phyloP scores from a whole-genome alignment of 2,797 vertebrate species.

The Borostomias antarcticus region DNA sequence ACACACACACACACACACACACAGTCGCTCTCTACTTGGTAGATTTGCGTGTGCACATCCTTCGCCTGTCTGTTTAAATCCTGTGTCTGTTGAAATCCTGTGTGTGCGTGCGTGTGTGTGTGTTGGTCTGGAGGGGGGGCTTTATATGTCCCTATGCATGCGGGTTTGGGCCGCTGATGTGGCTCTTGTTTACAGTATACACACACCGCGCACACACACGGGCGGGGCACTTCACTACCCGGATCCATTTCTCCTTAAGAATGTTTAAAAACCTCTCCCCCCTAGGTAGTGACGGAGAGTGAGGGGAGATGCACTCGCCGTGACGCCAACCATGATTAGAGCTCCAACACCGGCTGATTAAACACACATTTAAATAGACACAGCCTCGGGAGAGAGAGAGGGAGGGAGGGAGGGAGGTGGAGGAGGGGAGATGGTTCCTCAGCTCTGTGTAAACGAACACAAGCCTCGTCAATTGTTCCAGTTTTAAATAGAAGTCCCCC shows the following conservation, averaged over 20 bases:
- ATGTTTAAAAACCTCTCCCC: constrained; percentile 54
- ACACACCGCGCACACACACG: too few species aligned
- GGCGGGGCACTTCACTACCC: too few species aligned
- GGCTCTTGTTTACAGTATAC: too few species aligned
- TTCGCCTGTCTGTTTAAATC: not conserved
- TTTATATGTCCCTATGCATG: not conserved
- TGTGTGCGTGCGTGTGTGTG: not conserved
- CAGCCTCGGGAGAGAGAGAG: constrained; percentile 45
- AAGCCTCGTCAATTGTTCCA: constrained; percentile 61
- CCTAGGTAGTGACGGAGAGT: constrained; percentile 31
- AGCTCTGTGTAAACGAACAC: constrained; percentile 63
- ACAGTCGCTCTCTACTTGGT: too few species aligned
- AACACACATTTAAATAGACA: constrained; percentile 73
- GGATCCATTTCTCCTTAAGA: constrained; percentile 36
- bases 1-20: constrained; percentile 9
- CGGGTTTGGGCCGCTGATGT: not conserved
- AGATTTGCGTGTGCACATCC: too few species aligned
- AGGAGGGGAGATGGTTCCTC: constrained; percentile 35
- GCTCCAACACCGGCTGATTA: constrained; percentile 23
- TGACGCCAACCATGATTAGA: constrained; percentile 50
- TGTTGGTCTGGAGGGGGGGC: not conserved
- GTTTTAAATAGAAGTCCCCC: constrained; percentile 66
- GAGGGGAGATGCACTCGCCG: constrained; percentile 50
- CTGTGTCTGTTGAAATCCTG: not conserved
- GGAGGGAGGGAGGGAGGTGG: not conserved